Conservation (phyloP, 1,140 invertebrate genomes). For the Drosophila hydei region DNA sequence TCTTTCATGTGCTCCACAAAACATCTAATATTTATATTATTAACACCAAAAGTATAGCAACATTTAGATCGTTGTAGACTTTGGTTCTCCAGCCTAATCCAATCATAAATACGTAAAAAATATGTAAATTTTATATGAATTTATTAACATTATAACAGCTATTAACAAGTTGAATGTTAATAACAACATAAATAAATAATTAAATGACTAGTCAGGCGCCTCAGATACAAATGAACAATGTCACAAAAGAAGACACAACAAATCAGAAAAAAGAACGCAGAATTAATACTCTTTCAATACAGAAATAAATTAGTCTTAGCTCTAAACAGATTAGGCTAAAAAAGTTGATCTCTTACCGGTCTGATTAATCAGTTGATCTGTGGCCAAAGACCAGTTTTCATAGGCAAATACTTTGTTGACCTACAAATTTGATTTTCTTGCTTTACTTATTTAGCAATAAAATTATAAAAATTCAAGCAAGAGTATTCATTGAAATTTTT, state of each 20-base stretch:
- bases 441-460: neutral
- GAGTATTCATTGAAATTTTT: constrained; percentile 24
- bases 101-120: constrained; percentile 39
- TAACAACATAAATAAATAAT: constrained; percentile 54
- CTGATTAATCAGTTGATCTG: neutral
- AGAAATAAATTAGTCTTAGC: neutral
- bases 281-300: constrained; percentile 8
- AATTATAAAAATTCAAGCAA: neutral
- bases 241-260: constrained; percentile 11
- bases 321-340: neutral
- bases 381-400: neutral
- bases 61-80: constrained; percentile 4
- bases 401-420: neutral
- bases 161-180: constrained; percentile 58
- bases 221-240: constrained; percentile 24
- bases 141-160: constrained; percentile 45
- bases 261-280: constrained; percentile 3
- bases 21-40: neutral
- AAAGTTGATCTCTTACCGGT: neutral
- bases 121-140: constrained; percentile 38
- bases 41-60: neutral
- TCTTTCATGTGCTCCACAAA: neutral
- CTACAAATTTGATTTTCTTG: neutral
- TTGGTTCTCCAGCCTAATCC: constrained; percentile 22
- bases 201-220: constrained; percentile 55